Evolutionary conservation across 2,797 vertebrate genomes (phyloP).

Genomic region (Cercopithecus petaurista): DNA sequence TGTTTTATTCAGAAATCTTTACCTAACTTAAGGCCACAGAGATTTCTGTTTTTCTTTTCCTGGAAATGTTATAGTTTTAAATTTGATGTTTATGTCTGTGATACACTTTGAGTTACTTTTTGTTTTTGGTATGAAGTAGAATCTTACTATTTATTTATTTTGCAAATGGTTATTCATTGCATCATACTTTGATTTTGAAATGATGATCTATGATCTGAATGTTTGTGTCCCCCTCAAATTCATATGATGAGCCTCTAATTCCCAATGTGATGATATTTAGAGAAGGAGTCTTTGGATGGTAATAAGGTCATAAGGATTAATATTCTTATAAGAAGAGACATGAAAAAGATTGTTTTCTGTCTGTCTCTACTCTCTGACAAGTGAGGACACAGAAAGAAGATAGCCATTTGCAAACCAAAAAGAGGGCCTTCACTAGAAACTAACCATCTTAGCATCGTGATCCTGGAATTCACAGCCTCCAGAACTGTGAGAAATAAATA

Average conservation of each 20-base stretch:
- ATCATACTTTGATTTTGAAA: background rate
- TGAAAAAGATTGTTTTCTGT: background rate
- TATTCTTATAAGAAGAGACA: background rate
- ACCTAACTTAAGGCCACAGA: background rate
- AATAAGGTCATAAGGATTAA: background rate
- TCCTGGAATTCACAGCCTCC: background rate
- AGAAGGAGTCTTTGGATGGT: background rate
- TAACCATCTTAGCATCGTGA: background rate
- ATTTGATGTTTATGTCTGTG: background rate
- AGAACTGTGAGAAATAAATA: background rate
- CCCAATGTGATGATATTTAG: background rate
- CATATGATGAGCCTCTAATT: background rate
- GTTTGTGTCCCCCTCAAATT: background rate
- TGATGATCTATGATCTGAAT: background rate
- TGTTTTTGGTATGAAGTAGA: background rate
- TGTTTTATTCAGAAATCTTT: background rate
- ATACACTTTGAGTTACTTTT: background rate
- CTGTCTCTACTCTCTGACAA: background rate
- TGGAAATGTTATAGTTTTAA: background rate
- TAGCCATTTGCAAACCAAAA: background rate
- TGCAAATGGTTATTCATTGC: background rate
- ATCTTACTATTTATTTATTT: background rate
- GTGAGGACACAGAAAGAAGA: background rate
- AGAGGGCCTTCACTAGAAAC: background rate
- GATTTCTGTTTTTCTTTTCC: background rate